Evolutionary conservation across 2,888 invertebrate genomes (phyloP).

Genomic region (Drosophila aldrichi): DNA sequence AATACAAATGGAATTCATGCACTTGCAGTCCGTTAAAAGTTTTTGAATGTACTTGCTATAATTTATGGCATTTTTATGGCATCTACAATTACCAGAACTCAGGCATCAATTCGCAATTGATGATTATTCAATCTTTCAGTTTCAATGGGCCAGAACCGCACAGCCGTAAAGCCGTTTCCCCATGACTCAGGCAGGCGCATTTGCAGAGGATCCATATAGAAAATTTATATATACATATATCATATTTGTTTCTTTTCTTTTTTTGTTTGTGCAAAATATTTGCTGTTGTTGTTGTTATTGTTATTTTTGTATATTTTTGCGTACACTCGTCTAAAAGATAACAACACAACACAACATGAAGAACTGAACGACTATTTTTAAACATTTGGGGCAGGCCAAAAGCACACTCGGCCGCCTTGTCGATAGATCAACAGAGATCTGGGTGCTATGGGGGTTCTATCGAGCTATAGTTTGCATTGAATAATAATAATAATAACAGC

Average conservation of each 20-base stretch:
- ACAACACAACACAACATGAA: conserved; percentile 60
- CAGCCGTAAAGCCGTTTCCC: conserved; percentile 44
- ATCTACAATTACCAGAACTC: conserved; percentile 58
- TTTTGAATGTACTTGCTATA: neutral
- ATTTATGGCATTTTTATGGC: conserved; percentile 54
- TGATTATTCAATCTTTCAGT: conserved; percentile 50
- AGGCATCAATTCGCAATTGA: conserved; percentile 54
- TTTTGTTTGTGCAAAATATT: conserved; percentile 20
- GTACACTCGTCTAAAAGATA: conserved; percentile 58
- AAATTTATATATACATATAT: conserved; percentile 6
- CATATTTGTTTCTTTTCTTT: neutral
- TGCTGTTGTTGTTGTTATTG: conserved; percentile 17
- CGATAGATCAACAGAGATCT: conserved; percentile 50
- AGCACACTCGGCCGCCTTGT: conserved; percentile 56
- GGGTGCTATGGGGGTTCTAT: neutral
- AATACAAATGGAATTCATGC: conserved; percentile 3
- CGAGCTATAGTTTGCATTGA: conserved; percentile 35
- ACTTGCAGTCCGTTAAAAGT: conserved; percentile 10
- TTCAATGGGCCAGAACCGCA: conserved; percentile 10
- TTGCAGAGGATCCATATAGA: conserved; percentile 6
- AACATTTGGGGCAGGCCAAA: conserved; percentile 76
- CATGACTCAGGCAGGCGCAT: conserved; percentile 58
- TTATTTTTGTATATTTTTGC: conserved; percentile 49
- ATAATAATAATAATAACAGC: conserved; percentile 52
- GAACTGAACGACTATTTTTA: conserved; percentile 66